These are phyloP conservation scores for Dysdera silvatica DNA, from an alignment of 1,140 invertebrate species.

Conservation along the genomic window DNA sequence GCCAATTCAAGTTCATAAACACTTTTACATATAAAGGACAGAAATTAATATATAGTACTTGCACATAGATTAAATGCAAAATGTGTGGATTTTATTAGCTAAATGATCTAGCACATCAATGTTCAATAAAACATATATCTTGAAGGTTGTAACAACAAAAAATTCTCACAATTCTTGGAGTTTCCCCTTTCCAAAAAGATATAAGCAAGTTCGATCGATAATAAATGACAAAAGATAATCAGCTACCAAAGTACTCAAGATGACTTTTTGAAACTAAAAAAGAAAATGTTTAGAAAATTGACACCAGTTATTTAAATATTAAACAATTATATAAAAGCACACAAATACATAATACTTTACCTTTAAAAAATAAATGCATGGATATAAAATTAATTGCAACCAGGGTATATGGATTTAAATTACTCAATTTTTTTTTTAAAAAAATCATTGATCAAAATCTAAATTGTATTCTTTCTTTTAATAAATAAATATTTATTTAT, in stretches of 20 bases:
- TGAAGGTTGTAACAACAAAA: neutral
- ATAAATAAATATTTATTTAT: too few relatives aligned
- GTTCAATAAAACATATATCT: neutral
- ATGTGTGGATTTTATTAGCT: too few relatives aligned
- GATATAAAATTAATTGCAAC: neutral
- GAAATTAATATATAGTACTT: neutral
- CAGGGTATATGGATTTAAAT: neutral
- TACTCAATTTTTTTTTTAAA: neutral
- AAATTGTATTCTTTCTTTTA: too few relatives aligned
- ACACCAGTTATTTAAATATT: too few relatives aligned
- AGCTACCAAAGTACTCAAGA: slow-evolving; percentile 67
- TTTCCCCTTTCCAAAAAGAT: slow-evolving; percentile 76
- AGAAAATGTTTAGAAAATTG: too few relatives aligned
- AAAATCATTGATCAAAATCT: neutral
- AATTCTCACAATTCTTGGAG: slow-evolving; percentile 34
- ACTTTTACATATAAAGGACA: neutral
- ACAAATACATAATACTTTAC: neutral
- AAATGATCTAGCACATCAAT: too few relatives aligned
- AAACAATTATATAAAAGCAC: neutral
- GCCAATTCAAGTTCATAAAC: neutral
- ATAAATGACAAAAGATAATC: slow-evolving; percentile 75
- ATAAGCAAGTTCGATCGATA: slow-evolving; percentile 74
- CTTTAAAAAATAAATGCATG: neutral
- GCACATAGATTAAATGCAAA: neutral
- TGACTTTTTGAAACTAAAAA: slow-evolving; percentile 72